Conservation (phyloP, 2,797 vertebrate species). For the Anolis apletophallus region DNA sequence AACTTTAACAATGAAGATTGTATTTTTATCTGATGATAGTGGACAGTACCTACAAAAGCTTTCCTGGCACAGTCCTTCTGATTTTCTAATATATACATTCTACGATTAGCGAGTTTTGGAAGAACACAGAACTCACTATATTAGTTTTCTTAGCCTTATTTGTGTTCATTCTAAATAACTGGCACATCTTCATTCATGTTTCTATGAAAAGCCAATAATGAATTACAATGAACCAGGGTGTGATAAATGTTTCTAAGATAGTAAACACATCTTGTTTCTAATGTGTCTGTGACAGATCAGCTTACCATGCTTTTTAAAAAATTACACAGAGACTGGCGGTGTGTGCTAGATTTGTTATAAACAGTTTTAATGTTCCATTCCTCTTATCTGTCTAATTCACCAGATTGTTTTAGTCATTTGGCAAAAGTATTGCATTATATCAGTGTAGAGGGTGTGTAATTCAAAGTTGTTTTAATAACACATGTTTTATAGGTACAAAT, state of each 20-base stretch:
- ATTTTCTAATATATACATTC: neutral
- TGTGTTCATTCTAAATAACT: conserved; percentile 69
- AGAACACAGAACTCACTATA: neutral
- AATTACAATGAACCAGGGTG: conserved; percentile 76
- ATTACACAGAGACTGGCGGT: conserved; percentile 56
- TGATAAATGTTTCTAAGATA: conserved; percentile 78
- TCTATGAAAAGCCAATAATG: conserved; percentile 73
- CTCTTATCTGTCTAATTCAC: conserved; percentile 59
- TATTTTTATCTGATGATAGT: neutral
- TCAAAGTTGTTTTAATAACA: conserved; percentile 45
- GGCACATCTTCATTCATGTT: conserved; percentile 69
- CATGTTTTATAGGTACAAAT: conserved; percentile 42
- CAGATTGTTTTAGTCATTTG: conserved; percentile 57
- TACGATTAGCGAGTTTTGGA: neutral
- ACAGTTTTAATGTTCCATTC: conserved; percentile 69
- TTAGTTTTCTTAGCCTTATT: conserved; percentile 49
- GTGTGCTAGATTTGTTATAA: conserved; percentile 74
- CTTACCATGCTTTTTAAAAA: conserved; percentile 51
- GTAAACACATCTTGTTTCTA: conserved; percentile 76
- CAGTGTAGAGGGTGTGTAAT: conserved; percentile 57
- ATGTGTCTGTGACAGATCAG: conserved; percentile 67
- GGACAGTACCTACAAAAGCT: neutral
- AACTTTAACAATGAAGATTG: neutral
- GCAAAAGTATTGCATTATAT: conserved; percentile 53
- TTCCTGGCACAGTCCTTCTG: neutral